Evolutionary conservation across 1,140 invertebrate genomes (phyloP).

Genomic region (Venustaconcha ellipsiformis): DNA sequence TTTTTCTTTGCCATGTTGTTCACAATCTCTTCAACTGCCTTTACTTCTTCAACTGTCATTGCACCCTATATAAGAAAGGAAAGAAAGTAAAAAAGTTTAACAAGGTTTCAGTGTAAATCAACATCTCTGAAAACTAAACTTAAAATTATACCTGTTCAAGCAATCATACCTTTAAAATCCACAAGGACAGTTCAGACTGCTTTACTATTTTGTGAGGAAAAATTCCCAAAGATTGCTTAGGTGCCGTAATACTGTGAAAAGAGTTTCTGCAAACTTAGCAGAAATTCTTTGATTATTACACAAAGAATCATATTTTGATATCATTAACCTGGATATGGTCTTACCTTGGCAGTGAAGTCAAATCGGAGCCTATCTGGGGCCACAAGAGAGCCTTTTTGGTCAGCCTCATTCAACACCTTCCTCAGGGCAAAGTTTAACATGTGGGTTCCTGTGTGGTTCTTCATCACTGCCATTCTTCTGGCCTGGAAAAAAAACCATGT

Average conservation of each 20-base stretch:
- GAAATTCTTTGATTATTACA: not conserved
- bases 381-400: constrained; percentile 98
- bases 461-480: constrained; percentile 81
- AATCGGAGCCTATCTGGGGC: constrained; percentile 96
- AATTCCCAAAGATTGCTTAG: not conserved
- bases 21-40: constrained; percentile 84
- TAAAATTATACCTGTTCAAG: no score
- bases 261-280: not conserved
- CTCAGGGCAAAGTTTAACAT: constrained; percentile 95
- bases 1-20: constrained; percentile 85
- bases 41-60: constrained; percentile 88
- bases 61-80: constrained; percentile 73
- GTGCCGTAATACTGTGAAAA: not conserved
- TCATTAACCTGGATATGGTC: not conserved
- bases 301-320: not conserved
- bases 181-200: not conserved
- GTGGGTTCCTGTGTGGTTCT: constrained; percentile 99
- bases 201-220: not conserved
- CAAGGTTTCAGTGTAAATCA: no score
- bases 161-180: not conserved
- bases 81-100: no score
- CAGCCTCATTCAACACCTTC: constrained; percentile 89
- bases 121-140: no score
- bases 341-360: constrained; percentile 94
- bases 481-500: constrained; percentile 43